Conservation (phyloP, 2,797 vertebrate species). For the Jordanella pulchra region DNA sequence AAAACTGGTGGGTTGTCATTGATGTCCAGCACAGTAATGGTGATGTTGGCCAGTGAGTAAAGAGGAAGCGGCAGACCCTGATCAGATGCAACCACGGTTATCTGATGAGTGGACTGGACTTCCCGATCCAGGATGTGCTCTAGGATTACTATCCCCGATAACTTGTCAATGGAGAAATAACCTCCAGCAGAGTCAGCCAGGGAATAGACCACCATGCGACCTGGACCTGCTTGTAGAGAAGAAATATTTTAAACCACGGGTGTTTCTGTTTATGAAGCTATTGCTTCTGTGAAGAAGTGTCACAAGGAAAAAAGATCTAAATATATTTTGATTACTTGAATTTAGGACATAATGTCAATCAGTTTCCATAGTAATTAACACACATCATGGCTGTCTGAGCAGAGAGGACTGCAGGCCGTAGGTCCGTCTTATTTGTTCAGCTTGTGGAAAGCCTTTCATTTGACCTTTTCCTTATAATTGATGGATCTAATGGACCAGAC, state of each 20-base stretch:
- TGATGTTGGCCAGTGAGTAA: constrained; percentile 86
- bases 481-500: background rate
- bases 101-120: constrained; percentile 86
- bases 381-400: background rate
- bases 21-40: constrained; percentile 92
- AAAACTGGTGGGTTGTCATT: constrained; percentile 98
- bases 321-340: background rate
- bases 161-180: constrained; percentile 90
- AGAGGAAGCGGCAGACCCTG: constrained; percentile 83
- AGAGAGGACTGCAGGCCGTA: background rate
- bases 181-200: constrained; percentile 84
- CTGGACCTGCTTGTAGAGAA: constrained; percentile 77
- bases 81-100: constrained; percentile 88
- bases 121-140: constrained; percentile 92
- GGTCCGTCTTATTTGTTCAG: background rate
- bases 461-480: background rate
- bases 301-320: background rate
- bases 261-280: background rate
- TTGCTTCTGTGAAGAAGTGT: background rate
- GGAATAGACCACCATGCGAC: constrained; percentile 89
- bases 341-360: background rate
- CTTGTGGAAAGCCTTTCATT: background rate
- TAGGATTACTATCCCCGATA: constrained; percentile 88
- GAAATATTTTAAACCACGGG: background rate
- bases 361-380: background rate